These are phyloP conservation scores for Metalampra italica DNA, from an alignment of 2,888 invertebrate genomes.

Conservation along the genomic window DNA sequence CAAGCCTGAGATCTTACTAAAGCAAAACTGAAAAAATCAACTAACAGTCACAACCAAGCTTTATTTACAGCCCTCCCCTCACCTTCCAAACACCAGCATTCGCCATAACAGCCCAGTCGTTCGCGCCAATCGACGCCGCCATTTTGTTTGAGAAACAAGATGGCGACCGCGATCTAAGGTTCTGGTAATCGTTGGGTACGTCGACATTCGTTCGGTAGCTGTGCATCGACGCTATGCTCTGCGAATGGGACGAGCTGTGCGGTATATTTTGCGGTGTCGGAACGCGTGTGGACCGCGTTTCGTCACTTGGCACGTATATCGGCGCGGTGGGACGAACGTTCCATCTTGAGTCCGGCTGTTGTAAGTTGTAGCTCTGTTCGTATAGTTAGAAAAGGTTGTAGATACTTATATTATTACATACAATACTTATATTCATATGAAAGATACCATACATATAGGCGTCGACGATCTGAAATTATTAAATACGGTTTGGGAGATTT, in stretches of 20 bases:
- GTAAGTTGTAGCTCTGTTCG: slow-evolving; percentile 73
- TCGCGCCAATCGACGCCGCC: slow-evolving; percentile 70
- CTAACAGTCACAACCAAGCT: slow-evolving; percentile 34
- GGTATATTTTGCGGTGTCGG: slow-evolving; percentile 68
- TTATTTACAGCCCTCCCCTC: slow-evolving; percentile 68
- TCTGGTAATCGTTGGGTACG: slow-evolving; percentile 72
- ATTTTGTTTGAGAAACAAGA: slow-evolving; percentile 76
- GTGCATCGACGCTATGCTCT: slow-evolving; percentile 76
- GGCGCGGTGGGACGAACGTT: slow-evolving; percentile 73
- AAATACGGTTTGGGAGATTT: slow-evolving; percentile 3
- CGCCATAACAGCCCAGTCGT: slow-evolving; percentile 72
- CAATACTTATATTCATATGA: slow-evolving; percentile 5
- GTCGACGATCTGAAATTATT: slow-evolving; percentile 16
- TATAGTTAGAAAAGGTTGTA: slow-evolving; percentile 32
- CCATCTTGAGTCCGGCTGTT: slow-evolving; percentile 67
- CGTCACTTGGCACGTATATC: slow-evolving; percentile 68
- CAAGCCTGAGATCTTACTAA: slow-evolving; percentile 60
- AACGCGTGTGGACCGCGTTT: slow-evolving; percentile 51
- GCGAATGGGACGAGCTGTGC: slow-evolving; percentile 70
- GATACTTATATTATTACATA: slow-evolving; percentile 5
- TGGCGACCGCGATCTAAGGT: slow-evolving; percentile 73
- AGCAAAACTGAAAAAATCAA: slow-evolving; percentile 28
- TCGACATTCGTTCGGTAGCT: slow-evolving; percentile 74
- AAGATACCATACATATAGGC: slow-evolving; percentile 9
- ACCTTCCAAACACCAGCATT: slow-evolving; percentile 73